These are phyloP conservation scores for Geodia barretti DNA, from an alignment of 37 sponge, comb jelly and placozoan species.

Conservation along the genomic window DNA sequence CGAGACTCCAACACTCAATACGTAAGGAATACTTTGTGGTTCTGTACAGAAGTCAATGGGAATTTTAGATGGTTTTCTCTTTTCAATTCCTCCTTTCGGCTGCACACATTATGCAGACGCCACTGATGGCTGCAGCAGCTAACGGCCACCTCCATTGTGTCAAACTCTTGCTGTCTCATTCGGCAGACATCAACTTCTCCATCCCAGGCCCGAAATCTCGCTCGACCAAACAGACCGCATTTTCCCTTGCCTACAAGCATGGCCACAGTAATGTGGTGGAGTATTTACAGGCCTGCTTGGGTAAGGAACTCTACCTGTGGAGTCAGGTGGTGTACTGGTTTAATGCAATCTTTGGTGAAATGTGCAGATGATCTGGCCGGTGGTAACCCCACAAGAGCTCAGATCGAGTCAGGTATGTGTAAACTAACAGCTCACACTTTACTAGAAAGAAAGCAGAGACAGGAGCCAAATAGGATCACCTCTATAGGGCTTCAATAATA, in stretches of 20 bases:
- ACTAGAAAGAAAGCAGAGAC: too few species aligned
- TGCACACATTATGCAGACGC: conserved; percentile 31
- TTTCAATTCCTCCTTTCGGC: conserved; percentile 1
- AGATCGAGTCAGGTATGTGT: conserved; percentile 59
- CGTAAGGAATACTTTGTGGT: neutral
- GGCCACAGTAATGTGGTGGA: conserved; percentile 22
- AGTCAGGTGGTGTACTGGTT: neutral
- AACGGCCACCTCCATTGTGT: conserved; percentile 37
- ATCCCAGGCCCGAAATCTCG: neutral
- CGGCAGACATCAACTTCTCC: conserved; percentile 19
- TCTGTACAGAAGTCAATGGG: neutral
- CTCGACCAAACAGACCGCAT: conserved; percentile 1
- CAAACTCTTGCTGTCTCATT: conserved; percentile 35
- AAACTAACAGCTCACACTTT: too few species aligned
- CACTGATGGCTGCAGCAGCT: conserved; percentile 55
- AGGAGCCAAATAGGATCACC: too few species aligned
- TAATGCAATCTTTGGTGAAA: neutral
- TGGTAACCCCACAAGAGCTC: conserved; percentile 31
- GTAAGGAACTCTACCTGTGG: too few species aligned
- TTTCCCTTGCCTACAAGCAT: conserved; percentile 24
- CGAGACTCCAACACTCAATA: conserved; percentile 13
- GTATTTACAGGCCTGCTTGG: conserved; percentile 41
- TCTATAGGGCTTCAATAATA: too few species aligned
- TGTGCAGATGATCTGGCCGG: conserved; percentile 33
- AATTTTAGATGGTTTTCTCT: neutral